Evolutionary conservation across 1,140 invertebrate genomes (phyloP), one percentile per base, ranked within the genome.

Genomic region (Lepidurus packardi): DNA sequence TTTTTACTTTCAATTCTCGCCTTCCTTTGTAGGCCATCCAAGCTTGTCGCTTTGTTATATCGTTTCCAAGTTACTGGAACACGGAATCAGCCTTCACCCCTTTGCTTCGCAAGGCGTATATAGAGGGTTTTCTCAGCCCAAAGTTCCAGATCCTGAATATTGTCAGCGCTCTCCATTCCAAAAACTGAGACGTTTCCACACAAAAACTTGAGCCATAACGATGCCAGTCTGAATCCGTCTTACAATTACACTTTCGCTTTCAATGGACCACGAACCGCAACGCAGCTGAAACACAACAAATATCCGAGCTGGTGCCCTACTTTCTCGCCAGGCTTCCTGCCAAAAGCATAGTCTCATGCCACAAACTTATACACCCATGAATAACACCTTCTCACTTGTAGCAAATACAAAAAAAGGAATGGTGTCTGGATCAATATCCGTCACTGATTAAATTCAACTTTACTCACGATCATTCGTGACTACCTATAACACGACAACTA

Each of bases 161-260:
- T 65, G 21, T n/a, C 16, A 65, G 53, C 34, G 34, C 53, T 65
- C 53, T 65, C 53, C 13, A 13, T n/a, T 65, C 21, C 53, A 6
- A 65, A 65, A 65, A 65, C 53, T 21, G 53, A 65, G 53, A 65
- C 53, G 53, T 65, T 65, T 65, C 53, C 53, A 65, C 53, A 16
- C 16, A 65, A 65, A 65, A 65, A 65, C 8, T 21, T 21, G 53
- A 65, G 53, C 53, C 53, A 65, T 9, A 65, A 65, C 53, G 53
- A 65, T 65, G 53, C 53, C 53, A 65, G 16, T 65, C 53, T 65
- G 13, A 65, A 65, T 65, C 13, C 53, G 16, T 65, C 21, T 21
- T 65, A 65, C 53, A 65, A 65, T 65, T 65, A 65, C 53, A 16
- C 53, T 65, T 65, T 65, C 53, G 53, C 53, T 65, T 65, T 65